Percentiles rank a stretch among this genome's conserved stretches.
phyloP scores from a whole-genome alignment of 1,140 invertebrate genomes.

The Listronotus bonariensis region DNA sequence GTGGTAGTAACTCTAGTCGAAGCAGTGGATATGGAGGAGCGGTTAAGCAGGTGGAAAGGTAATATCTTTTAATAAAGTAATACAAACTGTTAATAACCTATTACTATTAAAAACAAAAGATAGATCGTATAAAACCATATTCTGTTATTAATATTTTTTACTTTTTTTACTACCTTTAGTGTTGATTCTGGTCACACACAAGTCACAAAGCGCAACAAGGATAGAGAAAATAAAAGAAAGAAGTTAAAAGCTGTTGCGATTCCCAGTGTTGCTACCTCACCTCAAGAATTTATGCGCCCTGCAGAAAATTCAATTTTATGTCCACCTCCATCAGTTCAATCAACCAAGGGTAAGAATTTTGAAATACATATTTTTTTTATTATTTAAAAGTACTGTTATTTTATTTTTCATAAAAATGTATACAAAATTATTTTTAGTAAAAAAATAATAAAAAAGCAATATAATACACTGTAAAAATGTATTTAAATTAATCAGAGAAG shows the following conservation, averaged over 20 bases:
- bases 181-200: constrained; percentile 50
- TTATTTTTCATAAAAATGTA: too few species aligned
- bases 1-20: constrained; percentile 73
- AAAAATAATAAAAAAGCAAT: too few species aligned
- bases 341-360: constrained; percentile 34
- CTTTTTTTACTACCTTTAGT: constrained; percentile 13
- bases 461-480: too few species aligned
- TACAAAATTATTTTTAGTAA: too few species aligned
- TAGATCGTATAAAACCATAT: too few species aligned
- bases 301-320: constrained; percentile 12
- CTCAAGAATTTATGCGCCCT: constrained; percentile 11
- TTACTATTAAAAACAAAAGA: too few species aligned
- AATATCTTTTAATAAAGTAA: too few species aligned
- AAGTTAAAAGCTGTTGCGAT: constrained; percentile 50
- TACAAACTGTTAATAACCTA: too few species aligned
- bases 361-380: not conserved
- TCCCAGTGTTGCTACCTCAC: constrained; percentile 16
- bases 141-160: not conserved
- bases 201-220: constrained; percentile 57
- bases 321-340: constrained; percentile 9
- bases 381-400: too few species aligned
- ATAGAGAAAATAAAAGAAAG: constrained; percentile 62
- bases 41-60: constrained; percentile 54
- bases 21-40: constrained; percentile 78
- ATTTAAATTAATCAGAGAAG: too few species aligned